Percentiles rank a stretch among this genome's conserved stretches.
Conservation (phyloP, 2,888 invertebrate genomes). For the Brachypalpus laphriformis region DNA sequence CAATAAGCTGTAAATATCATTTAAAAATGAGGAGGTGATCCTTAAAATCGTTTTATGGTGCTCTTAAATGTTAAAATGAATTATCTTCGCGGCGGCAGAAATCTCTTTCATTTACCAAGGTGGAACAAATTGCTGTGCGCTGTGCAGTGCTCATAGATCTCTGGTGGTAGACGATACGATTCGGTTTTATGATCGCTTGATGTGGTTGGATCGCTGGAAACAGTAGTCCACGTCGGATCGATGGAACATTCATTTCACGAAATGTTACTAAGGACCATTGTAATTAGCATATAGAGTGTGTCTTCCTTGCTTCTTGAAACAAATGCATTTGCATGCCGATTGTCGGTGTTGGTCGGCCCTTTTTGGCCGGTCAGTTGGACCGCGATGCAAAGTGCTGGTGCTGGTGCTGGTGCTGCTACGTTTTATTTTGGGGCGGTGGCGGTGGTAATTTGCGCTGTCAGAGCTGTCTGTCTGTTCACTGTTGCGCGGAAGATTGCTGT, state of each 20-base stretch:
- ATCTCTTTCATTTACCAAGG: conserved; percentile 62
- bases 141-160: conserved; percentile 41
- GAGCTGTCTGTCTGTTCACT: conserved; percentile 31
- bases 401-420: not conserved
- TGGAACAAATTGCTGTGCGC: conserved; percentile 66
- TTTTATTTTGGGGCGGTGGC: conserved; percentile 58
- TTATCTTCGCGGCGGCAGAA: conserved; percentile 64
- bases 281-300: conserved; percentile 73
- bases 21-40: conserved; percentile 62
- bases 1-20: conserved; percentile 59
- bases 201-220: conserved; percentile 16
- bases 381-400: not conserved
- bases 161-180: conserved; percentile 58
- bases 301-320: conserved; percentile 53
- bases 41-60: conserved; percentile 66
- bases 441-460: conserved; percentile 67
- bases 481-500: not conserved
- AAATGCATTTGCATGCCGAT: conserved; percentile 73
- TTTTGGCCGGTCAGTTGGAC: conserved; percentile 24
- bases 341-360: conserved; percentile 33
- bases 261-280: conserved; percentile 55
- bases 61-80: conserved; percentile 71
- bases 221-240: conserved; percentile 74
- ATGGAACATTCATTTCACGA: conserved; percentile 67
- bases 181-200: conserved; percentile 64